Evolutionary conservation across 1,140 invertebrate species (phyloP).

Genomic region (Paraescarpia echinospica): DNA sequence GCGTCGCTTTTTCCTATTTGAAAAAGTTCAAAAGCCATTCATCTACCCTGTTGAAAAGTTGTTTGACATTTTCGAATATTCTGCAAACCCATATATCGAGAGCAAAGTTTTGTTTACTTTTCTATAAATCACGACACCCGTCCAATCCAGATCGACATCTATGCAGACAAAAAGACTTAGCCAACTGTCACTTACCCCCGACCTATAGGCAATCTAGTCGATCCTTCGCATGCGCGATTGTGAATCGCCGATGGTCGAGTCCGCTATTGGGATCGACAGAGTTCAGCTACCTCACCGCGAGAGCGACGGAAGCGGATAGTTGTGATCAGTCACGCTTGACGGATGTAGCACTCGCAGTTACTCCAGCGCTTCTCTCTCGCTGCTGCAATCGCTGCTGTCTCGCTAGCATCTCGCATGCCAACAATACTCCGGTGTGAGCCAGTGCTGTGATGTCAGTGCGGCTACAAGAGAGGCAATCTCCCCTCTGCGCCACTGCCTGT

Average conservation of each 20-base stretch:
- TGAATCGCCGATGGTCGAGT: not conserved
- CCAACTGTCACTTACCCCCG: not conserved
- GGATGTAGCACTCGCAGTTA: not conserved
- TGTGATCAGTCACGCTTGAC: not conserved
- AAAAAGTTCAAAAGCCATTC: no score
- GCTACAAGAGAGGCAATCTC: not conserved
- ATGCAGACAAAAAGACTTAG: not conserved
- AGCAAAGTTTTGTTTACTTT: not conserved
- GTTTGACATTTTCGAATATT: not conserved
- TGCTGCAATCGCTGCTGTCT: not conserved
- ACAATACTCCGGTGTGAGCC: not conserved
- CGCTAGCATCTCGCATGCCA: not conserved
- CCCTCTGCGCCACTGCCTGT: not conserved
- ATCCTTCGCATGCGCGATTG: not conserved
- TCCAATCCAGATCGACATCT: not conserved
- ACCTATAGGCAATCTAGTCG: not conserved
- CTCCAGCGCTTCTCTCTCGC: not conserved
- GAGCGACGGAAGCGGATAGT: not conserved
- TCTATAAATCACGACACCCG: not conserved
- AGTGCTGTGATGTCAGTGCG: not conserved
- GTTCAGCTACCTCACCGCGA: not conserved
- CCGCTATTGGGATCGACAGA: not conserved
- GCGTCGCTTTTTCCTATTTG: not conserved
- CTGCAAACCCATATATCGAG: not conserved
- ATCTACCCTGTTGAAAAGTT: not conserved